Conservation (phyloP, 2,888 invertebrate species). For the Aromia moschata region DNA sequence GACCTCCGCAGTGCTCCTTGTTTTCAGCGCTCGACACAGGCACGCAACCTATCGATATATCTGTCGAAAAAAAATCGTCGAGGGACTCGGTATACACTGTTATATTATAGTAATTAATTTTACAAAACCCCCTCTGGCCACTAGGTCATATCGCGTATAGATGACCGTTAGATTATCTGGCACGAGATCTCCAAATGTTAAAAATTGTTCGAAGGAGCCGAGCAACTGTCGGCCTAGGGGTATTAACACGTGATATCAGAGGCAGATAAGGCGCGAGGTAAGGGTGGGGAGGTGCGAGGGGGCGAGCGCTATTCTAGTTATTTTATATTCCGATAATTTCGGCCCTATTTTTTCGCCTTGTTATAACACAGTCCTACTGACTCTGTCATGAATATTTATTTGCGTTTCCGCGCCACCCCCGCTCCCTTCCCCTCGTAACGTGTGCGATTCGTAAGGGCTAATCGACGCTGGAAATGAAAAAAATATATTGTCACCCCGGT, state of each 20-base stretch:
- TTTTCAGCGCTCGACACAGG: slow-evolving; percentile 10
- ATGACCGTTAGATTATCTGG: slow-evolving; percentile 55
- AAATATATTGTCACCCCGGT: neutral
- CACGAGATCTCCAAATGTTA: slow-evolving; percentile 57
- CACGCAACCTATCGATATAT: slow-evolving; percentile 35
- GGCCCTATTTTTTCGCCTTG: slow-evolving; percentile 50
- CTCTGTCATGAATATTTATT: slow-evolving; percentile 35
- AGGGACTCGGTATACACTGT: slow-evolving; percentile 43
- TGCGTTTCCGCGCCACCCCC: slow-evolving; percentile 22
- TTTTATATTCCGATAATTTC: slow-evolving; percentile 53
- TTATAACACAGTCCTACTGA: slow-evolving; percentile 28
- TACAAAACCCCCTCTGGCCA: slow-evolving; percentile 45
- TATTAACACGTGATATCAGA: slow-evolving; percentile 54
- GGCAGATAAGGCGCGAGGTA: slow-evolving; percentile 49
- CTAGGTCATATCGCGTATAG: slow-evolving; percentile 38
- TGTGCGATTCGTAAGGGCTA: slow-evolving; percentile 17
- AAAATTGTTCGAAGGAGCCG: slow-evolving; percentile 48
- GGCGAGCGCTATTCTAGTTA: slow-evolving; percentile 34
- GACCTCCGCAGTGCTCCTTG: slow-evolving; percentile 21
- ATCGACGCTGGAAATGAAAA: slow-evolving; percentile 15
- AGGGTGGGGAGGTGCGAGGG: no score
- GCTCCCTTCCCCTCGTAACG: slow-evolving; percentile 14
- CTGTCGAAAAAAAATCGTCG: slow-evolving; percentile 40
- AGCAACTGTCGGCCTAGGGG: slow-evolving; percentile 55
- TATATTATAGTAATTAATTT: slow-evolving; percentile 51